Evolutionary conservation across 2,888 invertebrate species (phyloP).

Genomic region (Agrenia bidenticulata): DNA sequence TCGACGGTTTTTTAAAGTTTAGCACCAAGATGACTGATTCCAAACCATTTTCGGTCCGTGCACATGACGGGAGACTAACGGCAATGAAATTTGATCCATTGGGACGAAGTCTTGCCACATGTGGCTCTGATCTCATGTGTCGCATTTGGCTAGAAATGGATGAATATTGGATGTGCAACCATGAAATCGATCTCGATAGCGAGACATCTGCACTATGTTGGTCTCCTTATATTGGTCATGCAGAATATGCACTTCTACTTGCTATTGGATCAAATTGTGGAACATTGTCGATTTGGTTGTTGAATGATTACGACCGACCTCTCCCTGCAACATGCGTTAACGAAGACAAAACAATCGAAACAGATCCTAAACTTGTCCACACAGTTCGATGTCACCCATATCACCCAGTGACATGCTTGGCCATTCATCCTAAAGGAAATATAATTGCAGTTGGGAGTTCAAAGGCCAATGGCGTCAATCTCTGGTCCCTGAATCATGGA

Average conservation of each 20-base stretch:
- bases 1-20: conserved; percentile 61
- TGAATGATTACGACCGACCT: conserved; percentile 54
- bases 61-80: conserved; percentile 56
- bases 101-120: conserved; percentile 60
- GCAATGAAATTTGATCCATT: conserved; percentile 61
- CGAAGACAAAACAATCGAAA: neutral
- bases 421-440: conserved; percentile 60
- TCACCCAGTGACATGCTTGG: conserved; percentile 60
- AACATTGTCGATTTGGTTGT: conserved; percentile 59
- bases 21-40: conserved; percentile 50
- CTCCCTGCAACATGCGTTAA: conserved; percentile 1
- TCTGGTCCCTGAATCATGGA: conserved; percentile 65
- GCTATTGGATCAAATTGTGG: conserved; percentile 63
- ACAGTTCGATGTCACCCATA: conserved; percentile 62
- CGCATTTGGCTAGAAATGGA: conserved; percentile 59
- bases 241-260: conserved; percentile 57
- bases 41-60: conserved; percentile 29
- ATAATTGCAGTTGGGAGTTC: conserved; percentile 61
- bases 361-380: conserved; percentile 54
- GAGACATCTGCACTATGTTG: conserved; percentile 59
- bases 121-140: conserved; percentile 59
- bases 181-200: conserved; percentile 58
- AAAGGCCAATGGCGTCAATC: conserved; percentile 60
- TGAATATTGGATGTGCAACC: conserved; percentile 57
- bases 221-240: conserved; percentile 60